These are phyloP conservation scores for Drosophila mayaguana DNA, from an alignment of 2,888 invertebrate genomes.

Conservation along the genomic window DNA sequence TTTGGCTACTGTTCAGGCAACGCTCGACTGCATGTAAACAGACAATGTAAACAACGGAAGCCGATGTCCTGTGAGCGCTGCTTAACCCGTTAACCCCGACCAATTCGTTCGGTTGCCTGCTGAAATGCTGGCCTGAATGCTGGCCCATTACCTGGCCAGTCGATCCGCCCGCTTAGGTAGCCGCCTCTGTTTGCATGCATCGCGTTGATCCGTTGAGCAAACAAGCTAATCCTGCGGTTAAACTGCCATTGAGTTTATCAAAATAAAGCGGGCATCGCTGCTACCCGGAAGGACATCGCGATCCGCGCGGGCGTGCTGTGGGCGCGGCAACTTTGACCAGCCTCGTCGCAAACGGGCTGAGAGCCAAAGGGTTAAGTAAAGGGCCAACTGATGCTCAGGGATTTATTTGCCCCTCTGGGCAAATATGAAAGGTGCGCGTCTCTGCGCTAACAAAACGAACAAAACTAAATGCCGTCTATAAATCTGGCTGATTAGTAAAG, in stretches of 20 bases:
- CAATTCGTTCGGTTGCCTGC: neutral
- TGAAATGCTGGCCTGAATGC: neutral
- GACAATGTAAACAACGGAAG: constrained; percentile 78
- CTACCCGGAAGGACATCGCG: constrained; percentile 69
- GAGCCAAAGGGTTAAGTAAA: constrained; percentile 57
- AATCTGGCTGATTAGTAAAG: constrained; percentile 76
- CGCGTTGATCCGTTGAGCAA: constrained; percentile 77
- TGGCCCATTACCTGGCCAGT: neutral
- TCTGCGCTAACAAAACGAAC: constrained; percentile 47
- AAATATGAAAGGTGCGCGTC: constrained; percentile 39
- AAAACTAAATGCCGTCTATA: constrained; percentile 77
- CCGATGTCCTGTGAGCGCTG: constrained; percentile 21
- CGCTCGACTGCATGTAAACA: constrained; percentile 53
- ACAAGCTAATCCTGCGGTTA: constrained; percentile 84
- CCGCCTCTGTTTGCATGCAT: constrained; percentile 67
- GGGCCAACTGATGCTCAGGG: constrained; percentile 23
- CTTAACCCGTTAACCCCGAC: constrained; percentile 60
- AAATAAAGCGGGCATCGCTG: constrained; percentile 68
- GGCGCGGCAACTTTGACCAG: constrained; percentile 60
- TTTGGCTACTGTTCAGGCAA: constrained; percentile 71
- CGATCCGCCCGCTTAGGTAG: constrained; percentile 39
- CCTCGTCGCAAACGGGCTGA: constrained; percentile 54
- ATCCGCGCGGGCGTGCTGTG: constrained; percentile 21
- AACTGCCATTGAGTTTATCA: constrained; percentile 82
- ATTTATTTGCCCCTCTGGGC: constrained; percentile 46